Conservation (phyloP, 2,888 invertebrate species). For the Desoria tigrina region DNA sequence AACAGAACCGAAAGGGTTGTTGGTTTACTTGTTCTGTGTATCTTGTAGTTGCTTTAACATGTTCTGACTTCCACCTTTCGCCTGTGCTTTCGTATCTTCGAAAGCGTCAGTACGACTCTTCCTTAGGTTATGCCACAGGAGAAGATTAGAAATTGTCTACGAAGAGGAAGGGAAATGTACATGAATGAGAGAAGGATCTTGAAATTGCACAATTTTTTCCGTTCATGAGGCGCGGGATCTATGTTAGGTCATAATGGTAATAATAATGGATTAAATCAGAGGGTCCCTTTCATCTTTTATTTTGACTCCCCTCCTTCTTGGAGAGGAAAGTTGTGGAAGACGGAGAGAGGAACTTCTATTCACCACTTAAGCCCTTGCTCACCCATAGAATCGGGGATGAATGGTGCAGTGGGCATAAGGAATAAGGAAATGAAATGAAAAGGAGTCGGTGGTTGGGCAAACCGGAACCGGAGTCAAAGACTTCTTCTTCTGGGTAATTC, state of each 20-base stretch:
- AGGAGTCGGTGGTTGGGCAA: slow-evolving; percentile 16
- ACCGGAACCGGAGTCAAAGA: slow-evolving; percentile 17
- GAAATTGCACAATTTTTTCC: slow-evolving; percentile 13
- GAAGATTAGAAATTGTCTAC: too few species aligned
- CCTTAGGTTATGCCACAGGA: too few species aligned
- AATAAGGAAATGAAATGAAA: slow-evolving; percentile 22
- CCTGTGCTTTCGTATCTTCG: too few species aligned
- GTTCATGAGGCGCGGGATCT: not conserved
- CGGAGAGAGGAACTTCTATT: not conserved
- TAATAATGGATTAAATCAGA: slow-evolving; percentile 24
- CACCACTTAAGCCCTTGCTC: not conserved
- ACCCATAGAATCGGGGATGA: not conserved
- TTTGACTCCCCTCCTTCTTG: slow-evolving; percentile 9
- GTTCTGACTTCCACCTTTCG: too few species aligned
- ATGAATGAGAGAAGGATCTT: not conserved
- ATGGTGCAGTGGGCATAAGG: not conserved
- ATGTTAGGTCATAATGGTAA: slow-evolving; percentile 19
- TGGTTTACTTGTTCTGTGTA: too few species aligned
- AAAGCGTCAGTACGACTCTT: too few species aligned
- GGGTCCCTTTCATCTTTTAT: slow-evolving; percentile 17
- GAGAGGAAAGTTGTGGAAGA: not conserved
- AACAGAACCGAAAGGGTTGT: too few species aligned
- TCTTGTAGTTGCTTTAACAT: too few species aligned
- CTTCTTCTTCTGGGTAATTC: not conserved
- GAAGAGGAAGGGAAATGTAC: not conserved